A percentile compares a stretch with the other conserved stretches of the same genome.
These are phyloP conservation scores for Busseola fusca DNA, from an alignment of 2,888 invertebrate genomes.

Conservation along the genomic window DNA sequence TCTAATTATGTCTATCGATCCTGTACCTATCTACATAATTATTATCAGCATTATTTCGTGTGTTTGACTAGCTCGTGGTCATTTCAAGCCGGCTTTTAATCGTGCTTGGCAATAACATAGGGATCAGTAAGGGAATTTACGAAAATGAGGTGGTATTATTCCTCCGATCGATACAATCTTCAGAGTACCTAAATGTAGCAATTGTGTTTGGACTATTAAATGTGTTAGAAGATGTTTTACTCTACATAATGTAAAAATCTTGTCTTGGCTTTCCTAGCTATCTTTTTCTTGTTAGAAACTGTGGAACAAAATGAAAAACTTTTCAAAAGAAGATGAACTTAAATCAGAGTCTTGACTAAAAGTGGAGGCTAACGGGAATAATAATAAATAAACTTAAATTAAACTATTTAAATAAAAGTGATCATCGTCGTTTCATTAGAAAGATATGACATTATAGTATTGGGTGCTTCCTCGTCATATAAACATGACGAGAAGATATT, in stretches of 20 bases:
- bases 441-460: too few species aligned
- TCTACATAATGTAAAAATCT: not conserved
- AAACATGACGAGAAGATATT: too few species aligned
- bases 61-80: slow-evolving; percentile 26
- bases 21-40: slow-evolving; percentile 21
- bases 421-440: too few species aligned
- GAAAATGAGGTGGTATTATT: slow-evolving; percentile 7
- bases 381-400: too few species aligned
- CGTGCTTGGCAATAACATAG: slow-evolving; percentile 45
- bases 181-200: not conserved
- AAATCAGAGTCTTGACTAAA: not conserved
- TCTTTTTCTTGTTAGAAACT: not conserved
- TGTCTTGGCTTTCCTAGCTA: not conserved
- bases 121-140: slow-evolving; percentile 31
- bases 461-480: too few species aligned
- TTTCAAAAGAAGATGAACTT: not conserved
- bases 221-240: slow-evolving; percentile 1
- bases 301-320: not conserved
- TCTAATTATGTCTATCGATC: slow-evolving; percentile 40
- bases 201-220: not conserved
- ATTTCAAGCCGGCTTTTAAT: slow-evolving; percentile 28
- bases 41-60: slow-evolving; percentile 15
- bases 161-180: slow-evolving; percentile 4
- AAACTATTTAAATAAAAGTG: too few species aligned
- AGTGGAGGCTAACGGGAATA: too few species aligned